Percentiles rank a stretch among this genome's conserved stretches.
These are phyloP conservation scores for Dufourea novaeangliae DNA, from an alignment of 1,140 invertebrate species.

Conservation along the genomic window DNA sequence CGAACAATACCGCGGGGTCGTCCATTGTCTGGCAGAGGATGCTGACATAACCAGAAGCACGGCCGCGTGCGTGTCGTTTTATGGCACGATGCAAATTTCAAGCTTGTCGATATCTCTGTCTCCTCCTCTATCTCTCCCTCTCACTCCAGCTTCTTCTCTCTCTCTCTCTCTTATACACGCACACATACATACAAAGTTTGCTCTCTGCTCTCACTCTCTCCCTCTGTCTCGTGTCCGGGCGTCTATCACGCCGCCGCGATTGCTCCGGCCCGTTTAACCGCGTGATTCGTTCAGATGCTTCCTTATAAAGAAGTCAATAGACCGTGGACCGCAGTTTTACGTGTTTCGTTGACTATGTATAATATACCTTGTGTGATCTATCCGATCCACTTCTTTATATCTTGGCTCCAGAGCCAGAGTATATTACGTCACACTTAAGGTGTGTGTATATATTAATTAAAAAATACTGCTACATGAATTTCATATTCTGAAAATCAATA, in stretches of 20 bases:
- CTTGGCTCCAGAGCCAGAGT: too few species aligned
- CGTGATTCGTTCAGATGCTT: slow-evolving; percentile 32
- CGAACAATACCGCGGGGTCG: slow-evolving; percentile 77
- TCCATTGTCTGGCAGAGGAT: slow-evolving; percentile 78
- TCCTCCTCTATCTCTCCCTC: not conserved
- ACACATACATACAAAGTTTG: not conserved
- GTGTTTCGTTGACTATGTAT: not conserved
- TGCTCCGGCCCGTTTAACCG: slow-evolving; percentile 29
- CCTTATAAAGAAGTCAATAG: slow-evolving; percentile 20
- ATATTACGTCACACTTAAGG: too few species aligned
- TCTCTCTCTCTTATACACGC: not conserved
- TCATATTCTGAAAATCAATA: too few species aligned
- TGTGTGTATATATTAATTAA: too few species aligned
- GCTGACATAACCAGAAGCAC: slow-evolving; percentile 79
- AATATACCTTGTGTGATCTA: not conserved
- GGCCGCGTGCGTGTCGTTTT: slow-evolving; percentile 63
- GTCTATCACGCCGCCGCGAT: slow-evolving; percentile 28
- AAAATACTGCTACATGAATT: too few species aligned
- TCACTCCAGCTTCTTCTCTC: not conserved
- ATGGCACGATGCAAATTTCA: slow-evolving; percentile 45
- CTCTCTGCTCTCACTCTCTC: not conserved
- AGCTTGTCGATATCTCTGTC: not conserved
- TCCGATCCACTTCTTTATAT: too few species aligned
- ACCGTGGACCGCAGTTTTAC: not conserved
- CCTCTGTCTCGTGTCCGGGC: not conserved